Base-by-base conservation (phyloP, 2,888 invertebrate species). In the Ennomos fuscantarius region DNA sequence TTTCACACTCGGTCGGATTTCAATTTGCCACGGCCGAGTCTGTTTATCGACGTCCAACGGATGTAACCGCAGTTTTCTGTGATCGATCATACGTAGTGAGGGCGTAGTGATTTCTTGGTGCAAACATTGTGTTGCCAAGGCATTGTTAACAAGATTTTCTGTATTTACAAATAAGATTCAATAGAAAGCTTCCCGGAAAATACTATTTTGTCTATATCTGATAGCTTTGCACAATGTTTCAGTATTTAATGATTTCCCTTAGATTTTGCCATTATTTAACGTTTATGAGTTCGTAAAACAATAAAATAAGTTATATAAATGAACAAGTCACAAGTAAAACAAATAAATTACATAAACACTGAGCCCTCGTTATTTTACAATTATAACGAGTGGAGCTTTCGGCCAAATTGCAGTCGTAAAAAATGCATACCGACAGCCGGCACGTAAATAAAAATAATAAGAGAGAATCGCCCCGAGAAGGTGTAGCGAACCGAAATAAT, bases 1-100 rank as follows among this genome's bases (percentile, higher is more conserved):
- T 90, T 89, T 91, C 88, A 89, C 89, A 90, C 88, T 86, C 81
- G 82, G 89, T 77, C 86, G 87, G 72, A 73, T 89, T 89, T 90
- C 88, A 89, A 91, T 90, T 89, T 87, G 81, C 86, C 81, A 81
- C 85, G 82, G 81, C 79, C 77, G 52, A 65, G 60, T 68, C 82
- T 85, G 82, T 89, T 87, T 86, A 86, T 86, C 82, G 81, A 81
- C 70, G 69, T 73, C 70, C 74, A 73, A 69, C 72, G 73, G 71
- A 72, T 70, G 62, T 54, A n/a, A 56, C 55, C 39, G 59, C 55
- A 49, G 63, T 58, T 57, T 59, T 51, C 59, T 60, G 62, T 61
- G 65, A 64, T 64, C 51, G 66, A 64, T 62, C 53, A 57, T 51
- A 41, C 47, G 47, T 43, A 57, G 44, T 33, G 15, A 55, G 42